Evolutionary conservation across 1,140 invertebrate genomes (phyloP).

Genomic region (Orchesella cincta): DNA sequence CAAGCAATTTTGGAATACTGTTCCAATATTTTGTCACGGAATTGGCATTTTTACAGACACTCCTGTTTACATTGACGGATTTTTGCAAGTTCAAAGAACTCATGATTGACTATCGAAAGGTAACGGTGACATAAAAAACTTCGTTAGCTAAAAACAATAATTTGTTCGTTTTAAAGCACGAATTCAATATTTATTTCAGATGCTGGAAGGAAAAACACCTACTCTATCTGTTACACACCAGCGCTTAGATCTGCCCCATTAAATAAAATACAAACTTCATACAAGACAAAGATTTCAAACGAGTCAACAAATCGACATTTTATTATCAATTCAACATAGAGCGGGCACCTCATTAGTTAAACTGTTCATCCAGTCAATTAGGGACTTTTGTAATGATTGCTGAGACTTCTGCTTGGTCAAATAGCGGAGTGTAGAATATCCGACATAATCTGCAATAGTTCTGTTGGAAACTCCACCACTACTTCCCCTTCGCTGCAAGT

Average conservation of each 20-base stretch:
- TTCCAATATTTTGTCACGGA: too few relatives aligned
- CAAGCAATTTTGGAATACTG: too few relatives aligned
- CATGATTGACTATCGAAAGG: constrained; percentile 19
- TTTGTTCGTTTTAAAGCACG: too few relatives aligned
- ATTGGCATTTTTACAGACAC: constrained; percentile 1
- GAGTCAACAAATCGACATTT: neutral
- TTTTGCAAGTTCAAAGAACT: constrained; percentile 27
- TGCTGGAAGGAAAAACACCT: constrained; percentile 9
- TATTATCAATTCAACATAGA: neutral
- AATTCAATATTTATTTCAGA: neutral
- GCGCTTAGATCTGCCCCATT: constrained; percentile 16
- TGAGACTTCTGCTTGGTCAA: neutral
- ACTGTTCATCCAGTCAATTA: constrained; percentile 19
- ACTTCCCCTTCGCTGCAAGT: neutral
- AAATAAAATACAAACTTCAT: neutral
- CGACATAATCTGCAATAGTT: constrained; percentile 6
- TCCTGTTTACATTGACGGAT: constrained; percentile 12
- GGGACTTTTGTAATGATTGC: neutral
- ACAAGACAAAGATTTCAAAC: neutral
- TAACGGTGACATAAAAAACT: neutral
- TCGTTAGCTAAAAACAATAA: neutral
- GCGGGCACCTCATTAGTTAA: neutral
- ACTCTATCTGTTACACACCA: constrained; percentile 1
- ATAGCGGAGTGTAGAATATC: constrained; percentile 2
- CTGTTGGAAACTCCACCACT: neutral